A percentile compares a stretch with the other conserved stretches of the same genome.
Conservation (phyloP, 2,888 invertebrate species). For the Caenorhabditis sulstoni region DNA sequence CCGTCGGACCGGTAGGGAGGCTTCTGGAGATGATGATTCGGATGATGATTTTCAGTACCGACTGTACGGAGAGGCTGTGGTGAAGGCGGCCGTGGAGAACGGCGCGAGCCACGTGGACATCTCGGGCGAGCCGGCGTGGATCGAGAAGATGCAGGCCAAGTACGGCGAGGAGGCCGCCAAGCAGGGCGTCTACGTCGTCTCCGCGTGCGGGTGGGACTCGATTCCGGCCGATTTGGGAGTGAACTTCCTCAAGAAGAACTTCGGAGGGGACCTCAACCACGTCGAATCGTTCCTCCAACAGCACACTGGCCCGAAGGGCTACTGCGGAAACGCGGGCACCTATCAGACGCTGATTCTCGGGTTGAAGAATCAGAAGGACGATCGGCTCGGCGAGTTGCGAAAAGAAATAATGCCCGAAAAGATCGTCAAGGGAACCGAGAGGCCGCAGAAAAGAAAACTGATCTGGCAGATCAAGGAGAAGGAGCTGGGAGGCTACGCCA, state of each 20-base stretch:
- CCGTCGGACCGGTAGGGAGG: slow-evolving; percentile 88
- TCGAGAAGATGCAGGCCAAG: slow-evolving; percentile 89
- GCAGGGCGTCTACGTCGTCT: slow-evolving; percentile 88
- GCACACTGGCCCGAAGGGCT: slow-evolving; percentile 81
- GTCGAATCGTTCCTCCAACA: slow-evolving; percentile 79
- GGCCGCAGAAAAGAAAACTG: slow-evolving; percentile 38
- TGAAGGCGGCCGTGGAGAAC: slow-evolving; percentile 89
- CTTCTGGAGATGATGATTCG: too few relatives aligned
- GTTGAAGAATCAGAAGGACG: slow-evolving; percentile 81
- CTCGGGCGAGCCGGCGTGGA: slow-evolving; percentile 92
- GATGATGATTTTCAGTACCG: slow-evolving; percentile 82
- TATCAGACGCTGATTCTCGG: slow-evolving; percentile 92
- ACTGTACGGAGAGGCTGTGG: slow-evolving; percentile 91
- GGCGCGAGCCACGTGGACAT: slow-evolving; percentile 93
- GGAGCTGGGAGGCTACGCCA: slow-evolving; percentile 83
- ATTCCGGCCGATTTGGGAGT: slow-evolving; percentile 91
- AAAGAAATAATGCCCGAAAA: slow-evolving; percentile 74
- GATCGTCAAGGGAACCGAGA: slow-evolving; percentile 48
- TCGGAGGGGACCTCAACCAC: slow-evolving; percentile 83
- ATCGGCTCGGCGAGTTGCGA: slow-evolving; percentile 71
- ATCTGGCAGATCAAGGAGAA: slow-evolving; percentile 77
- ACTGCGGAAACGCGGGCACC: slow-evolving; percentile 88
- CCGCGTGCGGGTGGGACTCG: slow-evolving; percentile 86
- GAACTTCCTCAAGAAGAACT: slow-evolving; percentile 87
- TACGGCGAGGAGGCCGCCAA: slow-evolving; percentile 85